Base-by-base conservation (phyloP, 2,888 invertebrate genomes). In the Nineta flava region DNA sequence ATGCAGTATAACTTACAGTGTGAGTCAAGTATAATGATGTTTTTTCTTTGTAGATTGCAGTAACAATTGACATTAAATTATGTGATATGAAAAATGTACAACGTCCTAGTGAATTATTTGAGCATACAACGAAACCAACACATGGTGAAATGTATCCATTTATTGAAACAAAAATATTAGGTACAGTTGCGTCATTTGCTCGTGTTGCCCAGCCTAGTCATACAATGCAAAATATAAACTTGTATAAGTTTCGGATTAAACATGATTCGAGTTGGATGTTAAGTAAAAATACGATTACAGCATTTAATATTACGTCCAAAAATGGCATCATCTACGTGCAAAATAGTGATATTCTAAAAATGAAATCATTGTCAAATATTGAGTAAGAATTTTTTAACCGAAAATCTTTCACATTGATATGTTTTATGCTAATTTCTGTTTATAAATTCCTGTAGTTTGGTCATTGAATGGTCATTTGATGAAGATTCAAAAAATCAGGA, bases 291-390 rank as follows among this genome's bases (percentile, higher is more conserved):
- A 61, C 58, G 12, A 71, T 13, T 13, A 10, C 44, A 26, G 44
- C 72, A 9, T 76, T 77, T 57, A 69, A 67, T 40, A 65, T 79
- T 9, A 79, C 79, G 0, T 56, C 60, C 10, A 58, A 53, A 1
- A 73, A 69, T 35, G 79, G 79, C 6, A 79, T 79, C 53, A 58
- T 79, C 19, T 79, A 70, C 59, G 74, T 79, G 0, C 62, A 65
- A 12, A 68, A 76, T 59, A 61, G 66, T 7, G 58, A 64, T 26
- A 58, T 59, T 21, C 64, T 64, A 63, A 56, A 49, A 47, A 54
- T 51, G 1, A 53, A 31, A 34, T 31, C 46, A 15, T 10, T 34
- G 15, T 35, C 17, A 12, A 46, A 34, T 17, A 16, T 46, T 15
- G 34, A 13, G 34, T 35, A 32, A 35, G 19, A 7, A 34, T 16